Evolutionary conservation across 2,113 vertebrate genomes (phyloP).

Genomic region (Pavo muticus): DNA sequence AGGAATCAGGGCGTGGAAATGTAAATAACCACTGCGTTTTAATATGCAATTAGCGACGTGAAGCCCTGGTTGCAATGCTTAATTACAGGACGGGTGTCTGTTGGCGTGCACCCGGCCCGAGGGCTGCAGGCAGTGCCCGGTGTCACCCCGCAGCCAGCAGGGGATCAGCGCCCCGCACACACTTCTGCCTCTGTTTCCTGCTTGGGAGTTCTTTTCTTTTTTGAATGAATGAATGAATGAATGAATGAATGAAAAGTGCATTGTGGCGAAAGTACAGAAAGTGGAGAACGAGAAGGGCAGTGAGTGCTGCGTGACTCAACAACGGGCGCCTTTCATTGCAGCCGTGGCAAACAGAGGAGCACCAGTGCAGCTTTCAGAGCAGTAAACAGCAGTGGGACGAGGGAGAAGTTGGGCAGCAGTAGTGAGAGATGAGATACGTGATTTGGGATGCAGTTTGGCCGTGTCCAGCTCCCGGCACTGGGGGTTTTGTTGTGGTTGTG

Average conservation of each 20-base stretch:
- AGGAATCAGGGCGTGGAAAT: constrained; percentile 52
- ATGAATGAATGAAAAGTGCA: neutral
- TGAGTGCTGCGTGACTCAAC: rapidly evolving
- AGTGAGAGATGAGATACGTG: rapidly evolving
- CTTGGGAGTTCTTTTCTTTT: rapidly evolving
- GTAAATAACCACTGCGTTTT: constrained; percentile 64
- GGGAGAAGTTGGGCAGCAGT: neutral
- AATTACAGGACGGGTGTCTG: neutral
- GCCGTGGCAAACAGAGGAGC: neutral
- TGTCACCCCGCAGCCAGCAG: neutral
- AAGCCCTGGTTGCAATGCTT: constrained; percentile 48
- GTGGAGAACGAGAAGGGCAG: rapidly evolving
- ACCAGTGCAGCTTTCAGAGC: neutral
- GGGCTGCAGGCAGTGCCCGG: too few species aligned
- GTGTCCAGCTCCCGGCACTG: neutral
- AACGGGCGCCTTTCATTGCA: neutral
- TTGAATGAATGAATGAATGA: neutral
- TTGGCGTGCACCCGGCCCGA: too few species aligned
- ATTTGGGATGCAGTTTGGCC: neutral
- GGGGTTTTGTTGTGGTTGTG: neutral
- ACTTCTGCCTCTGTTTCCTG: neutral
- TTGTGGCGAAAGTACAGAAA: rapidly evolving
- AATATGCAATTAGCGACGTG: constrained; percentile 42
- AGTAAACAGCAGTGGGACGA: neutral
- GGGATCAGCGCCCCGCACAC: neutral